phyloP scores from a whole-genome alignment of 2,888 invertebrate species.

The Augiades crinisus region DNA sequence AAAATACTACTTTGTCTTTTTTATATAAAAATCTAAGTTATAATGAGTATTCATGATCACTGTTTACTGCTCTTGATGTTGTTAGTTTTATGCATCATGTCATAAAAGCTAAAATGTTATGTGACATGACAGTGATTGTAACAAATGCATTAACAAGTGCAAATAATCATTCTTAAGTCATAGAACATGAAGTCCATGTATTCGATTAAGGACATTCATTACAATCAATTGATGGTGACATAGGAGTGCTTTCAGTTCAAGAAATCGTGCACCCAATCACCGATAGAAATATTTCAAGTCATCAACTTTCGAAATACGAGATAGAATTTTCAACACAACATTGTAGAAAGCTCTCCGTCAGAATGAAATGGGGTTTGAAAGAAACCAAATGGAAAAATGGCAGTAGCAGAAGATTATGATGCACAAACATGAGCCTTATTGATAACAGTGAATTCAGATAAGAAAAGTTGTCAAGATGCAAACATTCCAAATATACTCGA shows the following conservation, averaged over 20 bases:
- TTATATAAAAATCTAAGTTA: not conserved
- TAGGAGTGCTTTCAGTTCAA: constrained; percentile 74
- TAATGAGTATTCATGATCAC: constrained; percentile 35
- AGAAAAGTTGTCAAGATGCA: constrained; percentile 81
- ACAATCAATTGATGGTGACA: constrained; percentile 60
- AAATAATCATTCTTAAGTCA: constrained; percentile 9
- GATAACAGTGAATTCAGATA: constrained; percentile 54
- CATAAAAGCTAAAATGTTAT: constrained; percentile 69
- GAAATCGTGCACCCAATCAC: constrained; percentile 78
- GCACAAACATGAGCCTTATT: constrained; percentile 59
- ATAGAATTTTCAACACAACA: constrained; percentile 10
- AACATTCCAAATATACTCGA: constrained; percentile 73
- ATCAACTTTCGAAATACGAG: constrained; percentile 15
- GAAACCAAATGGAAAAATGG: constrained; percentile 54
- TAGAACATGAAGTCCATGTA: constrained; percentile 21
- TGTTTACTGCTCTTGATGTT: constrained; percentile 61
- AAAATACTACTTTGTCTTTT: constrained; percentile 18
- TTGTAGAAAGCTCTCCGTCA: constrained; percentile 70
- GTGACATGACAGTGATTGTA: constrained; percentile 68
- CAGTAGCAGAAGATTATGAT: constrained; percentile 56
- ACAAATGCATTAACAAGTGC: constrained; percentile 52
- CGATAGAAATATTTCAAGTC: constrained; percentile 39
- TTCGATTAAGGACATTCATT: constrained; percentile 56
- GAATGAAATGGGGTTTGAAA: constrained; percentile 81
- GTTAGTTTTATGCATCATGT: constrained; percentile 74